These are phyloP conservation scores for Galagoides demidoff DNA, from an alignment of 2,797 vertebrate genomes.

Conservation along the genomic window DNA sequence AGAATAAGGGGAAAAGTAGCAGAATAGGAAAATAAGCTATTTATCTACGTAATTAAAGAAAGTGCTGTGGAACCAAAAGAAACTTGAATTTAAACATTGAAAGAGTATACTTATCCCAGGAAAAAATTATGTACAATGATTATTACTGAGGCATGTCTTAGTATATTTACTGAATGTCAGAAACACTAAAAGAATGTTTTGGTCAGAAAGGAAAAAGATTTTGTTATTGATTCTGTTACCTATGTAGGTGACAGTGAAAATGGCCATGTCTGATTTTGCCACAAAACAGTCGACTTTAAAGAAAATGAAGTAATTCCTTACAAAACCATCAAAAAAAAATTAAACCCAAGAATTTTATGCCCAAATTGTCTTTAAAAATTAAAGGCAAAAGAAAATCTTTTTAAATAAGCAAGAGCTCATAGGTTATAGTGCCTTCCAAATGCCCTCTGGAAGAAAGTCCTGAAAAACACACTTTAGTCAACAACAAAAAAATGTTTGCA, in stretches of 20 bases:
- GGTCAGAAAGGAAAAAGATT: background rate
- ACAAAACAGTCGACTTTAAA: background rate
- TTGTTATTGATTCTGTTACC: background rate
- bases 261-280: background rate
- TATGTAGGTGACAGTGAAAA: background rate
- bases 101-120: background rate
- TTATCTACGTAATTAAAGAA: conserved; percentile 5
- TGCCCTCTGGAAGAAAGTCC: background rate
- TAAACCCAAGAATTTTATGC: conserved; percentile 49
- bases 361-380: background rate
- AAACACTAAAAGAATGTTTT: conserved; percentile 21
- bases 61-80: background rate
- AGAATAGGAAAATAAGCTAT: background rate
- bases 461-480: background rate
- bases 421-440: background rate
- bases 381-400: background rate
- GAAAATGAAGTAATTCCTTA: conserved; percentile 15
- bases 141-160: background rate
- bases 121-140: conserved; percentile 25
- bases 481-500: conserved; percentile 1
- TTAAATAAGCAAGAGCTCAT: background rate
- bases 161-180: background rate
- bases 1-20: conserved; percentile 20
- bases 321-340: background rate
- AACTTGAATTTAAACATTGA: background rate